These are phyloP conservation scores for Calliphora vicina DNA, from an alignment of 1,140 invertebrate genomes.

Conservation along the genomic window DNA sequence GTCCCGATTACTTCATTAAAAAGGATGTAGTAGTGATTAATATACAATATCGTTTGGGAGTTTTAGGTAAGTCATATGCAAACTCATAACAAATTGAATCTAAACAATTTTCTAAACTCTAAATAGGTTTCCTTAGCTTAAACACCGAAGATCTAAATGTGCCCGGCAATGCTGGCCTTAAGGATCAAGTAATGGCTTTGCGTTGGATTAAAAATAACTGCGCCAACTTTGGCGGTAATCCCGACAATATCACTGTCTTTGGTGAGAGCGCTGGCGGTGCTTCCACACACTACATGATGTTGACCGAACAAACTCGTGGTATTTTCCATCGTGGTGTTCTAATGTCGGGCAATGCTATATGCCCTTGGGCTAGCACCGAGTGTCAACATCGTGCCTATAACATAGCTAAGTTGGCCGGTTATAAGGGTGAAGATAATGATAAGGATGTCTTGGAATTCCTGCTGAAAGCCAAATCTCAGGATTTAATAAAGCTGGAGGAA, in stretches of 20 bases:
- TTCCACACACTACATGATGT: conserved; percentile 68
- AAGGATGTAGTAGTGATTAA: conserved; percentile 65
- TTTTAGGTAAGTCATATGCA: conserved; percentile 58
- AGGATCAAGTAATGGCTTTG: conserved; percentile 73
- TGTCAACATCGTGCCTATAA: conserved; percentile 45
- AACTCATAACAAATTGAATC: background rate
- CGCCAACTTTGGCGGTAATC: conserved; percentile 65
- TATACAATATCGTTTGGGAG: conserved; percentile 65
- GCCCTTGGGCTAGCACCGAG: conserved; percentile 49
- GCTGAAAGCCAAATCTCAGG: conserved; percentile 59
- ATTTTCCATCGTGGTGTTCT: conserved; percentile 62
- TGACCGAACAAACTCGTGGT: conserved; percentile 66
- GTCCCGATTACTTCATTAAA: conserved; percentile 69
- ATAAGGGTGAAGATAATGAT: conserved; percentile 54
- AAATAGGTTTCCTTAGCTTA: conserved; percentile 55
- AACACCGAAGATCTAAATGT: conserved; percentile 56
- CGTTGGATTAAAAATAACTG: conserved; percentile 74
- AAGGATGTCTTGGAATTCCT: conserved; percentile 54
- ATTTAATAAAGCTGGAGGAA: conserved; percentile 66
- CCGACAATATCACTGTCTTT: conserved; percentile 64
- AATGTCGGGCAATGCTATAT: conserved; percentile 60
- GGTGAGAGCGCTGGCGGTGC: conserved; percentile 65
- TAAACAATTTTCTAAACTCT: background rate
- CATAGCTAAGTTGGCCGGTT: conserved; percentile 54
- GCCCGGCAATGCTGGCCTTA: conserved; percentile 71